Percentiles rank a stretch among this genome's conserved stretches.
Conservation (phyloP, 1,140 invertebrate species). For the Oedothorax gibbosus region DNA sequence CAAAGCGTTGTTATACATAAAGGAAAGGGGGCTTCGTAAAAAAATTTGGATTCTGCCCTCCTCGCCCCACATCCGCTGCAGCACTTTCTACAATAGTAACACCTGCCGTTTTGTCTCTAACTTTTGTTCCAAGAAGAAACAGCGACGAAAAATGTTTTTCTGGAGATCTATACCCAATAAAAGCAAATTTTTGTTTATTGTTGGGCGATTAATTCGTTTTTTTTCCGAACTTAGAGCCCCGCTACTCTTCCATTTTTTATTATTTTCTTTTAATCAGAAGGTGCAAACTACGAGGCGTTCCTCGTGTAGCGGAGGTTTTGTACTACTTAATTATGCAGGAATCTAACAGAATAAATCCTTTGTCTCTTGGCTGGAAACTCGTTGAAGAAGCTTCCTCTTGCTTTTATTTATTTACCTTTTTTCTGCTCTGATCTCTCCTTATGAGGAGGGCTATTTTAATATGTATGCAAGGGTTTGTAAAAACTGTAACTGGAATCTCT, state of each 20-base stretch:
- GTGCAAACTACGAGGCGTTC: not conserved
- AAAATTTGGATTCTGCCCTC: not conserved
- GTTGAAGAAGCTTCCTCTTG: constrained; percentile 29
- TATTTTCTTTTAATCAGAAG: constrained; percentile 42
- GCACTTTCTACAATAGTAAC: constrained; percentile 49
- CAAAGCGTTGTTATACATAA: constrained; percentile 38
- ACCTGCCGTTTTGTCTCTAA: constrained; percentile 54
- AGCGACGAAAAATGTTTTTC: constrained; percentile 58
- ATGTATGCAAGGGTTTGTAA: not conserved
- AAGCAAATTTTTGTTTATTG: constrained; percentile 61
- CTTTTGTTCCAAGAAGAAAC: constrained; percentile 55
- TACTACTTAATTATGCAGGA: constrained; percentile 60
- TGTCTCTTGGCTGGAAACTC: constrained; percentile 36
- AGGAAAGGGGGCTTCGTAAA: not conserved
- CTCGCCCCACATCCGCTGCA: constrained; percentile 20
- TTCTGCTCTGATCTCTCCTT: too few species aligned
- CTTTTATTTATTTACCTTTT: constrained; percentile 18
- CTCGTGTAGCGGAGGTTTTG: constrained; percentile 55
- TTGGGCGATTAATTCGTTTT: constrained; percentile 50
- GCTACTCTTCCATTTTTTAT: not conserved
- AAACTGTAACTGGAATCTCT: too few species aligned
- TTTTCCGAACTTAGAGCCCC: constrained; percentile 24
- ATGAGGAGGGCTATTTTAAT: constrained; percentile 53
- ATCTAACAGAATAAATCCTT: constrained; percentile 60
- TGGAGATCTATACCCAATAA: constrained; percentile 57